These are phyloP conservation scores for Montipora sp. DNA, from an alignment of 64 coral and sea anemone genomes.

Conservation along the genomic window DNA sequence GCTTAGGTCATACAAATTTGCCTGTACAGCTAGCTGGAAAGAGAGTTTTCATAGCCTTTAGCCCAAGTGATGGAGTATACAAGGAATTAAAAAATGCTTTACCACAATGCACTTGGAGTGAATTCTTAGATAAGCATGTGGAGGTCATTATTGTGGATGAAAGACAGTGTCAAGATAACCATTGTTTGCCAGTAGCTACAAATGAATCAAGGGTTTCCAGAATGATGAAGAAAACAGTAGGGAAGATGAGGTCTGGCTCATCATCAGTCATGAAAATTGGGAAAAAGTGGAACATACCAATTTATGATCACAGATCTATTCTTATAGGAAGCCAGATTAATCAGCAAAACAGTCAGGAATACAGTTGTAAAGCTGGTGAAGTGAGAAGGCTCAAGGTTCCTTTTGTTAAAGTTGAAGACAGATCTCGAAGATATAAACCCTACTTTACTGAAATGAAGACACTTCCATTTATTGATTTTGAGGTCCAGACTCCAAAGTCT, in stretches of 20 bases:
- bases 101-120: not conserved
- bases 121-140: not conserved
- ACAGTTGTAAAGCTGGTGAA: not conserved
- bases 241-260: not conserved
- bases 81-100: not conserved
- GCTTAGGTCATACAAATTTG: not conserved
- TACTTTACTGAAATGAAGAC: conserved; percentile 29
- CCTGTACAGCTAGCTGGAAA: conserved; percentile 1
- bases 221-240: not conserved
- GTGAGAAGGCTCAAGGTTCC: conserved; percentile 3
- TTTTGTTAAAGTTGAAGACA: conserved; percentile 51
- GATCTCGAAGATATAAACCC: conserved; percentile 1
- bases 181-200: not conserved
- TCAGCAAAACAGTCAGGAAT: not conserved
- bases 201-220: not conserved
- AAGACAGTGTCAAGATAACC: not conserved
- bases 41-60: not conserved
- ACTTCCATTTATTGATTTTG: not conserved
- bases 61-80: not conserved
- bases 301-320: not conserved
- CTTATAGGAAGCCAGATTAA: not conserved
- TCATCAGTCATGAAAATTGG: not conserved
- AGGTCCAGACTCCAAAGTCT: not conserved
- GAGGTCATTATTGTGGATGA: not conserved
- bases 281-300: conserved; percentile 1